Percentiles rank a stretch among this genome's conserved stretches.
These are phyloP conservation scores for Porites lobata DNA, from an alignment of 92 coral and sea anemone species.

Conservation along the genomic window DNA sequence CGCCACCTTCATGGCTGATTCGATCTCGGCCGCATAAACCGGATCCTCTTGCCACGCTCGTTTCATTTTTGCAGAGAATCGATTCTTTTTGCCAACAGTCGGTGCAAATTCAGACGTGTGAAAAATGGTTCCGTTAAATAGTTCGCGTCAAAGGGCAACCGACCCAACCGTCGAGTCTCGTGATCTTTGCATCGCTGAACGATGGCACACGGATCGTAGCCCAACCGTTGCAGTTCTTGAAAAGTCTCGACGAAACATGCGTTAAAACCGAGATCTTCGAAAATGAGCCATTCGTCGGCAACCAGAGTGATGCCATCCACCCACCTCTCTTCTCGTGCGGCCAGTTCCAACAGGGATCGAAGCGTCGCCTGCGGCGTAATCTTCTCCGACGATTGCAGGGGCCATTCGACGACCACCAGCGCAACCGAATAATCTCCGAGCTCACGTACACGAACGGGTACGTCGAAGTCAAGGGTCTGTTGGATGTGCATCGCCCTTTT, in stretches of 20 bases:
- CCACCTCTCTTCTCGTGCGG: no score
- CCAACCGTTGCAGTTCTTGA: no score
- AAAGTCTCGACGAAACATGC: no score
- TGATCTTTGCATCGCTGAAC: background rate
- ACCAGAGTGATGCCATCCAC: no score
- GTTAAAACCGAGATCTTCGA: no score
- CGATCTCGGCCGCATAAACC: background rate
- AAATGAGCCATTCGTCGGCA: no score
- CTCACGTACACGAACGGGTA: background rate
- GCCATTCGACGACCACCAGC: background rate
- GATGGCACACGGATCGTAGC: no score
- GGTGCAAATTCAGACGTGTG: background rate
- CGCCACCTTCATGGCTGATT: no score
- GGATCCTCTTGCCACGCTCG: background rate
- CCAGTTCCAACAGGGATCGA: no score
- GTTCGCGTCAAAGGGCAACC: background rate
- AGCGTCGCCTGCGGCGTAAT: no score
- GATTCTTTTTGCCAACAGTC: background rate
- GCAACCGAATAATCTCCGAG: background rate
- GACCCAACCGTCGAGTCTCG: background rate
- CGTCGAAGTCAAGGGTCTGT: background rate
- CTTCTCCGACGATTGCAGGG: no score
- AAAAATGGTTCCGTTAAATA: background rate
- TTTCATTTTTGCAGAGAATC: background rate
- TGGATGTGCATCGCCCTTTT: background rate